Percentiles rank a stretch among this genome's conserved stretches.
phyloP scores from a whole-genome alignment of 2,797 vertebrate species.

The Okamejei kenojei region DNA sequence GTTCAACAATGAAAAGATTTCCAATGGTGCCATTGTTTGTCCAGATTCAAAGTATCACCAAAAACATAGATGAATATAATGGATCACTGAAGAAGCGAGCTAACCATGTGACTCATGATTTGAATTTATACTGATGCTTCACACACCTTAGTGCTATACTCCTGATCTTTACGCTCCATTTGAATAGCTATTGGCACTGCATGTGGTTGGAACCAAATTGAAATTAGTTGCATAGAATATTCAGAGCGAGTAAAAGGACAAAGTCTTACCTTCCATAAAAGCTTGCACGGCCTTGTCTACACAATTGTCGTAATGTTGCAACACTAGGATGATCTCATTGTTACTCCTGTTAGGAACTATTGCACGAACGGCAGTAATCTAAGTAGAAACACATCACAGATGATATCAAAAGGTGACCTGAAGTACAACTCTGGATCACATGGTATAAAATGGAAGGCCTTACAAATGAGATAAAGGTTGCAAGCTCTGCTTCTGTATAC shows the following conservation, averaged over 20 bases:
- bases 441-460: background rate
- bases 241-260: background rate
- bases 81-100: background rate
- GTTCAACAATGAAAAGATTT: background rate
- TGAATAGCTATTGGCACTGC: background rate
- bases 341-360: slow-evolving; percentile 94
- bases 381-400: background rate
- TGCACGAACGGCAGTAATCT: slow-evolving; percentile 85
- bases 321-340: slow-evolving; percentile 88
- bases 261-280: slow-evolving; percentile 80
- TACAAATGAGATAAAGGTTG: background rate
- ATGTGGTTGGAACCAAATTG: background rate
- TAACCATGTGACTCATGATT: background rate
- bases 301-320: slow-evolving; percentile 91
- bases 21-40: background rate
- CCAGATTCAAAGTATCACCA: background rate
- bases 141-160: background rate
- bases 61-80: no score
- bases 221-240: background rate
- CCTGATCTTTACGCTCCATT: background rate
- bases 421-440: background rate
- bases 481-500: no score
- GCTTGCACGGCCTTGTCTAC: slow-evolving; percentile 89
- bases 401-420: background rate
- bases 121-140: background rate